Conservation (phyloP, 2,113 vertebrate species). For the Arothron firmamentum region DNA sequence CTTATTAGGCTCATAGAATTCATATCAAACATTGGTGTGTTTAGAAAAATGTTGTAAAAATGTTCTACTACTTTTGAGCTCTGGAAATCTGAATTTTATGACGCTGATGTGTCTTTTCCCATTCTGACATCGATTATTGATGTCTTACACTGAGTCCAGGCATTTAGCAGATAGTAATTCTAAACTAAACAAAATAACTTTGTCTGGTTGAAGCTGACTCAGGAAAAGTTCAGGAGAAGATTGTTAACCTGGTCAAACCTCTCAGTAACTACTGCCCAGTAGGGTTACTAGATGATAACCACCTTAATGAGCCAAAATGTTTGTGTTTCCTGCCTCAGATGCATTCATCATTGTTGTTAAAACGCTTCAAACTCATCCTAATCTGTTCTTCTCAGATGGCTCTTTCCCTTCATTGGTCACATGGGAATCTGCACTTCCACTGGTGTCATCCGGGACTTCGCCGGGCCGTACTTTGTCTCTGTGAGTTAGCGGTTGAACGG, state of each 20-base stretch:
- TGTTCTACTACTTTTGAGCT: too few relatives aligned
- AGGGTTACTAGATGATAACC: too few relatives aligned
- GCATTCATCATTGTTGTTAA: slow-evolving; percentile 27
- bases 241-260: too few relatives aligned
- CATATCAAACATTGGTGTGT: background rate
- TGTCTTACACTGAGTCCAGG: too few relatives aligned
- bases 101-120: too few relatives aligned
- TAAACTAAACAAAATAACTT: too few relatives aligned
- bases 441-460: slow-evolving; percentile 95
- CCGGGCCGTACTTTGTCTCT: slow-evolving; percentile 95
- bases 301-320: background rate
- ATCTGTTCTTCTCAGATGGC: slow-evolving; percentile 77
- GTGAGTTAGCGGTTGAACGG: slow-evolving; percentile 74
- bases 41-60: background rate
- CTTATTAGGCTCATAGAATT: background rate
- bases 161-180: too few relatives aligned
- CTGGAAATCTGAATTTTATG: too few relatives aligned
- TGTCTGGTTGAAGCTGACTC: too few relatives aligned
- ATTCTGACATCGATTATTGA: too few relatives aligned
- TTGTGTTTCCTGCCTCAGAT: slow-evolving; percentile 69
- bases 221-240: too few relatives aligned
- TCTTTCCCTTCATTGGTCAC: slow-evolving; percentile 94
- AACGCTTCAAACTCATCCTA: background rate
- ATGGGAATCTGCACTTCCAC: slow-evolving; percentile 97
- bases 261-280: too few relatives aligned